Evolutionary conservation across 2,888 invertebrate species (phyloP), one percentile per base, ranked within the genome.

Genomic region (Trachelus troglodyta): DNA sequence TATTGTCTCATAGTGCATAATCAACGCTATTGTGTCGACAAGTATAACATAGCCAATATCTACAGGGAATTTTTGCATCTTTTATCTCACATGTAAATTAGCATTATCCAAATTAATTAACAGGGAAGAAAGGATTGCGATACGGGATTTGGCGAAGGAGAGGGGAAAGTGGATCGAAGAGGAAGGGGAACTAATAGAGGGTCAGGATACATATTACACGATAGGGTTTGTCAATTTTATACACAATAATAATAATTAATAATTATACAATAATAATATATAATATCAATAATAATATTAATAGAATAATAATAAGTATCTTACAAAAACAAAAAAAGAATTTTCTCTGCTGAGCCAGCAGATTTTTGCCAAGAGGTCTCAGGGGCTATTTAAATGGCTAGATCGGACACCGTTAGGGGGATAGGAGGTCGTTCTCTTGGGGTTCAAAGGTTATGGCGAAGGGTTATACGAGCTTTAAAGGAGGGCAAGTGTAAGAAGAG

Each of bases 31-130:
- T 56, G 56, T 56, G 56, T 23, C 56, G 56, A 56, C 56, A 34
- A 33, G 71, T 34, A 34, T 34, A 34, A 71, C 71, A 71, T 71
- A 31, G 71, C 71, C 33, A 56, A 33, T 71, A 71, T 71, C 71
- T 71, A 71, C 71, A 71, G 15, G 71, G 71, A 9, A 56, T 56
- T 23, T 76, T 78, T 80, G 76, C 73, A 77, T 79, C 77, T 76
- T 75, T 85, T 77, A 78, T 77, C 83, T 82, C 80, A 83, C 82
- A 84, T 87, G 83, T 77, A 79, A 83, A 87, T 88, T 87, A 89
- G 87, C 85, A 85, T 86, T 89, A 89, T 89, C 87, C 89, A 84
- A 87, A 83, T 82, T 87, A 89, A 88, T 88, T 85, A 89, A 90
- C 89, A 89, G 78, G 75, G 78, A 77, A 79, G 79, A 80, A 79